Percentiles rank a stretch among this genome's conserved stretches.
phyloP scores from a whole-genome alignment of 2,113 vertebrate genomes.

The Corythoichthys haematopterus region DNA sequence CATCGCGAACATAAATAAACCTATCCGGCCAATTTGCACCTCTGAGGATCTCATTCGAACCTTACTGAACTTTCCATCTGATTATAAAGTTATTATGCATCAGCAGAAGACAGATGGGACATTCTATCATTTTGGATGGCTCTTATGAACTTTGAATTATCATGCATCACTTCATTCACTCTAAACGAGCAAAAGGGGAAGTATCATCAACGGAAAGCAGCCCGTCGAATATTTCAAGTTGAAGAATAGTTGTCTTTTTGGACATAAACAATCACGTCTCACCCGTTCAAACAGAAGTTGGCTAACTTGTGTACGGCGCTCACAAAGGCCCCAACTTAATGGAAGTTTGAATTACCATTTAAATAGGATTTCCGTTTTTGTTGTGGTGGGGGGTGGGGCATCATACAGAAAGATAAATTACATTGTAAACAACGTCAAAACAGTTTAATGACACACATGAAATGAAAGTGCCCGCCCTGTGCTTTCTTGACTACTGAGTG shows the following conservation, averaged over 20 bases:
- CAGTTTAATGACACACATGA: constrained; percentile 72
- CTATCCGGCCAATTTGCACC: neutral
- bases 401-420: constrained; percentile 71
- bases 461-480: constrained; percentile 57
- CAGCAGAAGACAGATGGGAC: constrained; percentile 10
- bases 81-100: constrained; percentile 39
- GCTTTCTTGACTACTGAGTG: constrained; percentile 58
- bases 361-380: constrained; percentile 66
- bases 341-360: constrained; percentile 77
- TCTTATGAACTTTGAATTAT: constrained; percentile 28
- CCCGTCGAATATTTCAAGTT: constrained; percentile 37
- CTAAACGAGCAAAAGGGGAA: constrained; percentile 38
- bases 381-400: constrained; percentile 50
- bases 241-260: constrained; percentile 62
- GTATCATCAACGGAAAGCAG: constrained; percentile 44
- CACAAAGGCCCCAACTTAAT: constrained; percentile 63
- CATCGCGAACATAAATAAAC: neutral
- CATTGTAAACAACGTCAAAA: constrained; percentile 75
- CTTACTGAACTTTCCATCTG: constrained; percentile 24
- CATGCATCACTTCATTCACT: constrained; percentile 42
- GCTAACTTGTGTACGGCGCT: constrained; percentile 57
- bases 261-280: constrained; percentile 56
- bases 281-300: constrained; percentile 49
- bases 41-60: constrained; percentile 27
- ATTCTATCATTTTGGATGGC: constrained; percentile 33